Evolutionary conservation across 2,113 vertebrate species (phyloP).

Genomic region (Coptodon bakossiorum): DNA sequence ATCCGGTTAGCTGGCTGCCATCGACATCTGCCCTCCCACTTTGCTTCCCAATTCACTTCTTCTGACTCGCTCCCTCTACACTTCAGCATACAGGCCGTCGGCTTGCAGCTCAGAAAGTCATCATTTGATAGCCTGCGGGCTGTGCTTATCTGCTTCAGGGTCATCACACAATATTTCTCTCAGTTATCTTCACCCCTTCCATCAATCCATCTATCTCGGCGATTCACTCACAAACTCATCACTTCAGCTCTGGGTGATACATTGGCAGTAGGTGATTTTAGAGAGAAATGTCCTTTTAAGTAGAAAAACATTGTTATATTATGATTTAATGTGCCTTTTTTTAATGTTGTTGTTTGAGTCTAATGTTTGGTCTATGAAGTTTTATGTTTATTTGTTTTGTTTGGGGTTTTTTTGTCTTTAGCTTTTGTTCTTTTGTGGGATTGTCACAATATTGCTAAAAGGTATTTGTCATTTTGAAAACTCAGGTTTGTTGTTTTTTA

Average conservation of each 20-base stretch:
- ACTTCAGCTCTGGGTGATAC: not conserved
- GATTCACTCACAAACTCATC: constrained; percentile 17
- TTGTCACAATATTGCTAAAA: not conserved
- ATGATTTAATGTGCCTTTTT: not conserved
- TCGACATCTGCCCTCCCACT: constrained; percentile 17
- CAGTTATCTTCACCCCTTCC: constrained; percentile 19
- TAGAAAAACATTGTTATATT: not conserved
- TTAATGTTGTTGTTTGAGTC: not conserved
- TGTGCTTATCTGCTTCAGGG: constrained; percentile 47
- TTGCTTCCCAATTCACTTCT: not conserved
- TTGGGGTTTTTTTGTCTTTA: not conserved
- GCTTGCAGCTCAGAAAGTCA: constrained; percentile 34
- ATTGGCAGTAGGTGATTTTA: not conserved
- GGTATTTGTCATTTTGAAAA: not conserved
- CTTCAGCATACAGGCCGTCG: constrained; percentile 17
- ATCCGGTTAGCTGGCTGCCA: constrained; percentile 44
- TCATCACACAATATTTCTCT: constrained; percentile 52
- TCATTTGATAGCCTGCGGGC: constrained; percentile 51
- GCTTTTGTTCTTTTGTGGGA: not conserved
- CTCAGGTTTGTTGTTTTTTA: not conserved
- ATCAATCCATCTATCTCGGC: constrained; percentile 28
- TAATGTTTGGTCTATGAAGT: not conserved
- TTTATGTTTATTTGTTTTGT: not conserved
- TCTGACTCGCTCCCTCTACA: not conserved
- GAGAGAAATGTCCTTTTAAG: not conserved